Conservation (phyloP, 1,140 invertebrate genomes). For the Drosophila paulistorum region DNA sequence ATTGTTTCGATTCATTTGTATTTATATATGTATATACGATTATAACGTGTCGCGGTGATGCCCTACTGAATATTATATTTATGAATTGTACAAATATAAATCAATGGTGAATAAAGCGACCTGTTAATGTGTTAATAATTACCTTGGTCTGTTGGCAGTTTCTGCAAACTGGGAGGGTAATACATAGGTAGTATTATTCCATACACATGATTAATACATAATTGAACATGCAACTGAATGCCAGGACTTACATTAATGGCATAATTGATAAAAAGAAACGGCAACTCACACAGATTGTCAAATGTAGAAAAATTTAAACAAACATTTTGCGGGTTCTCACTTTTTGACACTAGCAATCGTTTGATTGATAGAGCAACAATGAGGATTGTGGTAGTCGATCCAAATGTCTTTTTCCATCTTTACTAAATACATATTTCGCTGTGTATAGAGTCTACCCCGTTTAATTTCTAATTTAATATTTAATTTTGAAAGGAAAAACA, state of each 20-base stretch:
- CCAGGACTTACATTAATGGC: neutral
- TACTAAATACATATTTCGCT: no score
- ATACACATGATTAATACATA: conserved; percentile 44
- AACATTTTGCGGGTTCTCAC: no score
- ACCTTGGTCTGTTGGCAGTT: conserved; percentile 35
- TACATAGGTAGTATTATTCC: conserved; percentile 4
- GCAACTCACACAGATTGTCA: neutral
- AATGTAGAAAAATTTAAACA: no score
- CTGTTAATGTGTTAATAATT: conserved; percentile 77
- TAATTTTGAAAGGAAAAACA: no score
- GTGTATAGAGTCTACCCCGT: no score
- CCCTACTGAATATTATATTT: conserved; percentile 56
- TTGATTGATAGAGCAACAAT: no score
- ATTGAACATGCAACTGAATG: conserved; percentile 30
- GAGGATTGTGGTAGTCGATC: no score
- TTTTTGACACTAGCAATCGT: no score
- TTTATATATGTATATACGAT: conserved; percentile 25
- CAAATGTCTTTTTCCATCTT: no score
- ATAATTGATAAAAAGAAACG: conserved; percentile 3
- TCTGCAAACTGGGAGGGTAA: neutral
- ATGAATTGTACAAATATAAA: conserved; percentile 72
- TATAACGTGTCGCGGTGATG: conserved; percentile 60
- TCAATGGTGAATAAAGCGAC: conserved; percentile 48
- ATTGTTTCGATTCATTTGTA: conserved; percentile 46
- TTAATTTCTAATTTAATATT: no score